These are phyloP conservation scores for Lasius platythorax DNA, from an alignment of 2,888 invertebrate genomes.

Conservation along the genomic window DNA sequence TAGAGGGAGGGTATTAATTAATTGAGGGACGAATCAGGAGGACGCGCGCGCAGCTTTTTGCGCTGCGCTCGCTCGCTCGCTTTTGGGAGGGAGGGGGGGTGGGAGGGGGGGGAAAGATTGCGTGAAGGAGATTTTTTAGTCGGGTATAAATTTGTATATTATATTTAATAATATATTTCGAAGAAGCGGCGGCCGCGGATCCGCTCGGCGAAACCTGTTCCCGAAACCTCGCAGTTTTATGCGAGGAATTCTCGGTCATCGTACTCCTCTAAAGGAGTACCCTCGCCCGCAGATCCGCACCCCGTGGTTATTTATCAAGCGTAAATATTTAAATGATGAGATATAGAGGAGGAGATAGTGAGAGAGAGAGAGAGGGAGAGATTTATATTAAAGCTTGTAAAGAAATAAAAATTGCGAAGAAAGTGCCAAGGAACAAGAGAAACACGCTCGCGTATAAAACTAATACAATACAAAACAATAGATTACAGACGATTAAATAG, in stretches of 20 bases:
- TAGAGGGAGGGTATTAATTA: constrained; percentile 67
- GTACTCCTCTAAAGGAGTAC: constrained; percentile 55
- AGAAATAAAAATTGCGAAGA: constrained; percentile 76
- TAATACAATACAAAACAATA: constrained; percentile 35
- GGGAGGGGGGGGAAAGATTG: not conserved
- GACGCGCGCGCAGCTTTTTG: constrained; percentile 81
- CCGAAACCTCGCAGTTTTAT: constrained; percentile 83
- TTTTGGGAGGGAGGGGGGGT: constrained; percentile 67
- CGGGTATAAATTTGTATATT: constrained; percentile 84
- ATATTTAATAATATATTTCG: constrained; percentile 86
- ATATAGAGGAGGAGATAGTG: constrained; percentile 53
- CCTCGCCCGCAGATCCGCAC: constrained; percentile 68
- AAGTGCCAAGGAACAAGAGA: constrained; percentile 79
- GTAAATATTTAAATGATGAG: constrained; percentile 81
- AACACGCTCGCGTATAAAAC: constrained; percentile 43
- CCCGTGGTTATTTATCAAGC: constrained; percentile 83
- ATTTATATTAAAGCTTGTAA: constrained; percentile 62
- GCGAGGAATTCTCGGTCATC: constrained; percentile 74
- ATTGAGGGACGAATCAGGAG: constrained; percentile 60
- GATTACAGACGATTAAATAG: not conserved
- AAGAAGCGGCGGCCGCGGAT: constrained; percentile 76
- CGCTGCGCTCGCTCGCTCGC: constrained; percentile 76
- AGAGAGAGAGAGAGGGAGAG: constrained; percentile 56
- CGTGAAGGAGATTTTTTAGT: constrained; percentile 83
- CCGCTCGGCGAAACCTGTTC: constrained; percentile 69